These are phyloP conservation scores for Oscheius myriophilus DNA, from an alignment of 2,888 invertebrate genomes.

Conservation along the genomic window DNA sequence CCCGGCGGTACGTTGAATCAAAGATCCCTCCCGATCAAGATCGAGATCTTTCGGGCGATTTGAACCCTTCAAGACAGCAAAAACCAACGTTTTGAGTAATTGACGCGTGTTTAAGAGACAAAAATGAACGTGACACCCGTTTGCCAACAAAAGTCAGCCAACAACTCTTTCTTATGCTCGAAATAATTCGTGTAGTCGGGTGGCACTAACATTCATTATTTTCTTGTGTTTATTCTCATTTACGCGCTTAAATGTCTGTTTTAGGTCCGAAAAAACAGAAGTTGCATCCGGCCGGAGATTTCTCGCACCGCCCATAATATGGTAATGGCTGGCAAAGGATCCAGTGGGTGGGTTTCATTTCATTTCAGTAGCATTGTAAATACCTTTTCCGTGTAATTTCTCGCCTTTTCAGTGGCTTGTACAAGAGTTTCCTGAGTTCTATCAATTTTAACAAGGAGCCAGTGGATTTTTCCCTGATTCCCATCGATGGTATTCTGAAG, in stretches of 20 bases:
- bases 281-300: conserved; percentile 95
- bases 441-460: conserved; percentile 71
- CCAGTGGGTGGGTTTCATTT: conserved; percentile 80
- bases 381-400: neutral
- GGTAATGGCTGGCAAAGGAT: conserved; percentile 84
- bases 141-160: too few relatives aligned
- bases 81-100: too few relatives aligned
- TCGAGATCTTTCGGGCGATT: neutral
- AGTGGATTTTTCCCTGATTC: conserved; percentile 89
- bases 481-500: conserved; percentile 87
- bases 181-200: too few relatives aligned
- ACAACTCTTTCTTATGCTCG: too few relatives aligned
- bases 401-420: conserved; percentile 55
- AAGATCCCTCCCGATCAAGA: neutral
- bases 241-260: neutral
- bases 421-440: conserved; percentile 61
- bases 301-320: conserved; percentile 84
- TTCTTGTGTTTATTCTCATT: too few relatives aligned
- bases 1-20: conserved; percentile 75
- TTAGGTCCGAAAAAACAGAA: conserved; percentile 81
- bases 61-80: neutral
- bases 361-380: too few relatives aligned
- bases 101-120: too few relatives aligned
- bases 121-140: too few relatives aligned
- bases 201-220: too few relatives aligned